Evolutionary conservation across 2,888 invertebrate species (phyloP).

Genomic region (Amphipyra tragopoginis): DNA sequence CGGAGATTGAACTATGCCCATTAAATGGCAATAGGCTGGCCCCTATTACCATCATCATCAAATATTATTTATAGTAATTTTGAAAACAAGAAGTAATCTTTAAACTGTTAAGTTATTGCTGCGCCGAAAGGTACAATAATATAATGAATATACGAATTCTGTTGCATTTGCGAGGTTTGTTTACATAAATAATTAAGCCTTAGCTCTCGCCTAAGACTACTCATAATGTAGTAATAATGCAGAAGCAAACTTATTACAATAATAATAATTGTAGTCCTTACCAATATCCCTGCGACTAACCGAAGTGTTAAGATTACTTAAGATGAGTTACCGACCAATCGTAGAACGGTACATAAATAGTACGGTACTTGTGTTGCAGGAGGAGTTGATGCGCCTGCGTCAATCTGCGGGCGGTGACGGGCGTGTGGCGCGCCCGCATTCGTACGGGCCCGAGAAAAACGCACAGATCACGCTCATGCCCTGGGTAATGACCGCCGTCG

Average conservation of each 20-base stretch:
- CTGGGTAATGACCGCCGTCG: constrained; percentile 91
- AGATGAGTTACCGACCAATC: background rate
- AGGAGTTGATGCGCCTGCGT: constrained; percentile 91
- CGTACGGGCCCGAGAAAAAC: constrained; percentile 89
- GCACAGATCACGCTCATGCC: constrained; percentile 90
- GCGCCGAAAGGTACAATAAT: too few species aligned
- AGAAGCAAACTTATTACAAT: background rate
- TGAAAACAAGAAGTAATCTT: too few species aligned
- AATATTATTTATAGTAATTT: too few species aligned
- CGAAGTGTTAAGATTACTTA: background rate
- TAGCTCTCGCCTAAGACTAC: too few species aligned
- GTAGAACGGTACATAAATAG: background rate
- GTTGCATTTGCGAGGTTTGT: background rate
- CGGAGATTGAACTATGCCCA: too few species aligned
- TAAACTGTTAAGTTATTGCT: too few species aligned
- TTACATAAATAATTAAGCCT: too few species aligned
- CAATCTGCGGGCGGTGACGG: constrained; percentile 78
- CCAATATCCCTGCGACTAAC: background rate
- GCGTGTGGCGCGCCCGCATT: constrained; percentile 79
- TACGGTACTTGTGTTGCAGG: constrained; percentile 76
- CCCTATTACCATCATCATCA: too few species aligned
- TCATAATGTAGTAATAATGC: background rate
- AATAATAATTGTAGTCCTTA: background rate
- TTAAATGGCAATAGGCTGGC: too few species aligned
- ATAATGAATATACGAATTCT: constrained; percentile 3